phyloP scores from a whole-genome alignment of 2,888 invertebrate species.

The Drosophila bunnanda region DNA sequence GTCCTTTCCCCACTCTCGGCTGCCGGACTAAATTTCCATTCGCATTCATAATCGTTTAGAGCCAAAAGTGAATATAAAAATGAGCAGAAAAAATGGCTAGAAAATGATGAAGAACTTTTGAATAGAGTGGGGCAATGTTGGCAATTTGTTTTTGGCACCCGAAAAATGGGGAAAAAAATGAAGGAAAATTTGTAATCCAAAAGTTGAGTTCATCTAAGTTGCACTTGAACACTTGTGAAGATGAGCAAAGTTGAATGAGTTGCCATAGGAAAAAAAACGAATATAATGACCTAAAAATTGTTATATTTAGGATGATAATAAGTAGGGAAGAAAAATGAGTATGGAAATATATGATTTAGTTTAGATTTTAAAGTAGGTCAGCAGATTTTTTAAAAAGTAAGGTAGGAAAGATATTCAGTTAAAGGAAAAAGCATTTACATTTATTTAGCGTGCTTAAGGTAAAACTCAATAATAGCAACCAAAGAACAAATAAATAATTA shows the following conservation, averaged over 20 bases:
- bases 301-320: not conserved
- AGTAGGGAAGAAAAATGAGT: too few species aligned
- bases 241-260: conserved; percentile 31
- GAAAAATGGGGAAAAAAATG: not conserved
- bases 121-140: conserved; percentile 27
- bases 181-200: conserved; percentile 58
- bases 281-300: conserved; percentile 10
- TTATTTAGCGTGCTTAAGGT: not conserved
- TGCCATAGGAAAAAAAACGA: conserved; percentile 4
- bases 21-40: conserved; percentile 57
- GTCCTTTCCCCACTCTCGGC: conserved; percentile 17
- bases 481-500: not conserved
- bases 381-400: not conserved
- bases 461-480: not conserved
- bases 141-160: conserved; percentile 33
- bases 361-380: not conserved
- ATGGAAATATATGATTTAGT: not conserved
- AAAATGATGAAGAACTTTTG: conserved; percentile 23
- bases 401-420: not conserved
- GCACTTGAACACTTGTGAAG: conserved; percentile 64
- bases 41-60: conserved; percentile 75
- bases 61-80: conserved; percentile 58
- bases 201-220: conserved; percentile 67
- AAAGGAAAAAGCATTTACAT: not conserved
- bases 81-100: conserved; percentile 48